These are phyloP conservation scores for Diadema setosum DNA, from an alignment of 35 echinoderm and acorn worm species.

Conservation along the genomic window DNA sequence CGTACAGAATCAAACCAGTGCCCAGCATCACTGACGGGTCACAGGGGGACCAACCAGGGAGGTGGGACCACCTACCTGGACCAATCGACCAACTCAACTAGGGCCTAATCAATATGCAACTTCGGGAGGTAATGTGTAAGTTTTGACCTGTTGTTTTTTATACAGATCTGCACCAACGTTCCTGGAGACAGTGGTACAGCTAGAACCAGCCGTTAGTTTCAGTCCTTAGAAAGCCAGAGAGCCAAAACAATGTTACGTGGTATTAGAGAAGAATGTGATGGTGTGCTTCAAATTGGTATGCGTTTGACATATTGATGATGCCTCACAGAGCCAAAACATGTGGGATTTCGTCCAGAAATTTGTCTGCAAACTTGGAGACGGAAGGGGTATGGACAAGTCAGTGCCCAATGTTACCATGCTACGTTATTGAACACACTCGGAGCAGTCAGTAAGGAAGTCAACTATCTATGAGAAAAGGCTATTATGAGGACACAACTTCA, in stretches of 20 bases:
- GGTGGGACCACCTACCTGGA: no score
- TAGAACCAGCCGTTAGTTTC: background rate
- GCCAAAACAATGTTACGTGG: background rate
- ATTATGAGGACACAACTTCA: no score
- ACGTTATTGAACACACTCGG: no score
- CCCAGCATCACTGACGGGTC: no score
- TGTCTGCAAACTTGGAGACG: constrained; percentile 19
- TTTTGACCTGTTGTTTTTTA: background rate
- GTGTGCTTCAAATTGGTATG: constrained; percentile 15
- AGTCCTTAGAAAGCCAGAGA: background rate
- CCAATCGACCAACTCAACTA: no score
- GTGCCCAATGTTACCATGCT: constrained; percentile 14
- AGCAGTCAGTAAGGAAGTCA: no score
- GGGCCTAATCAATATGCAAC: no score
- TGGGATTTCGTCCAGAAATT: constrained; percentile 21
- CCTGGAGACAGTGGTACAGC: background rate
- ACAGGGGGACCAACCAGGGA: no score
- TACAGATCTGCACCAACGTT: background rate
- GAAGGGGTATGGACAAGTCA: constrained; percentile 18
- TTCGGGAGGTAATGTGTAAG: no score
- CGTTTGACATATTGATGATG: background rate
- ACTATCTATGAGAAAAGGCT: no score
- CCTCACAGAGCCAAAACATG: constrained; percentile 3
- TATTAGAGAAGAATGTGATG: constrained; percentile 5
- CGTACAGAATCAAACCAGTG: no score